phyloP scores from a whole-genome alignment of 2,113 vertebrate species.

The Grantiella picta region DNA sequence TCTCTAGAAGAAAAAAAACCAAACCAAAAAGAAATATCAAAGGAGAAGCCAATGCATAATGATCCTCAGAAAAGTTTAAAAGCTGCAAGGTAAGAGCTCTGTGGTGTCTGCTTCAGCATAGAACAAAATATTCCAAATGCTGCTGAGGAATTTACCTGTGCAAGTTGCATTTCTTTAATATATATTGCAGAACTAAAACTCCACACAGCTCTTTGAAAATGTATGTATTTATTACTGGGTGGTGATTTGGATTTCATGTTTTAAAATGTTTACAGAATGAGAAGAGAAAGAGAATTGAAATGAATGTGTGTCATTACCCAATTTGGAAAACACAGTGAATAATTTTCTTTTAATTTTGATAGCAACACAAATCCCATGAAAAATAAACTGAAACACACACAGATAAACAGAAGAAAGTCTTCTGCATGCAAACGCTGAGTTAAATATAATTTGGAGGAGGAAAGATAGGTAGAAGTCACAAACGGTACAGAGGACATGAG shows the following conservation, averaged over 20 bases:
- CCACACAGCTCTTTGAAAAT: not conserved
- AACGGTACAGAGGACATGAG: not conserved
- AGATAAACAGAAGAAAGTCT: not conserved
- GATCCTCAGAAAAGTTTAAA: not conserved
- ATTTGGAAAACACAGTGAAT: not conserved
- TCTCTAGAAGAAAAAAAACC: constrained; percentile 56
- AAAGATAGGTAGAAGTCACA: not conserved
- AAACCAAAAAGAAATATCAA: not conserved
- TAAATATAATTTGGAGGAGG: not conserved
- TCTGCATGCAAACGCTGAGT: not conserved
- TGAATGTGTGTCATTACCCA: not conserved
- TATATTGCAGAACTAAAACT: not conserved
- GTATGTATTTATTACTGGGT: not conserved
- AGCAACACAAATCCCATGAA: not conserved
- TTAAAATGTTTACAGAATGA: not conserved
- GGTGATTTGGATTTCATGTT: not conserved
- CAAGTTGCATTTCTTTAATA: not conserved
- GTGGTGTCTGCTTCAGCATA: not conserved
- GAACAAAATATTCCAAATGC: not conserved
- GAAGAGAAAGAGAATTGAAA: not conserved
- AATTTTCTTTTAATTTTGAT: not conserved
- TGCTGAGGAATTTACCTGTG: not conserved
- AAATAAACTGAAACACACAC: not conserved
- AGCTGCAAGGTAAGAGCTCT: not conserved
- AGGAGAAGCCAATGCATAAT: not conserved